Evolutionary conservation across 1,140 invertebrate species (phyloP).

Genomic region (Panulirus ornatus): DNA sequence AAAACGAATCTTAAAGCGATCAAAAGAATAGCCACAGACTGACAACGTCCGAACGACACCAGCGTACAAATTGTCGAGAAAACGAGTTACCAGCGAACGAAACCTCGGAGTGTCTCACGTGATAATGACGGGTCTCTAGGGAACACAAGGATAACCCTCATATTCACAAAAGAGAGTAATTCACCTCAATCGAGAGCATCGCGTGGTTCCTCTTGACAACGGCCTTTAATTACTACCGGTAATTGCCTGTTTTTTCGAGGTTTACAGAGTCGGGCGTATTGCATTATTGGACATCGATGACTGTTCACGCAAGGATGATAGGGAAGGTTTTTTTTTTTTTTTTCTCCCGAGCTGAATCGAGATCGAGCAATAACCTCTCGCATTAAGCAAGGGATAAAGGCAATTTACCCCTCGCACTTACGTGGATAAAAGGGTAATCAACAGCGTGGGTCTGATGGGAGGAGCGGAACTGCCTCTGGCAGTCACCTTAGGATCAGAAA

Average conservation of each 20-base stretch:
- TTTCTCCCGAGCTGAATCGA: no score
- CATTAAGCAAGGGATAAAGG: no score
- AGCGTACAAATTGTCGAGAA: background rate
- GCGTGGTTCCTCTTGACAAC: conserved; percentile 1
- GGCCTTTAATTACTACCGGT: no score
- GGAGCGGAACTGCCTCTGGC: no score
- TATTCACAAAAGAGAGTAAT: background rate
- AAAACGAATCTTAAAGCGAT: no score
- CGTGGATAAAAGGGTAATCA: no score
- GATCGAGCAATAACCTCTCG: no score
- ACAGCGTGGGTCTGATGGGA: no score
- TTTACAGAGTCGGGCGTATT: conserved; percentile 33
- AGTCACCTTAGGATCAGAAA: no score
- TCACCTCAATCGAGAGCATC: background rate
- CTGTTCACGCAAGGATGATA: conserved; percentile 22
- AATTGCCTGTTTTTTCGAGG: conserved; percentile 20
- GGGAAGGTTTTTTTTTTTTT: conserved; percentile 2
- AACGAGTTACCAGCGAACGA: conserved; percentile 9
- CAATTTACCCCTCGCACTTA: no score
- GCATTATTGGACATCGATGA: conserved; percentile 49
- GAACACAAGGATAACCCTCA: background rate
- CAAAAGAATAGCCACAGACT: no score
- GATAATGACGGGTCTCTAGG: background rate
- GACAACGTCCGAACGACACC: no score
- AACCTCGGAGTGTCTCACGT: conserved; percentile 9